A percentile compares a stretch with the other conserved stretches of the same genome.
phyloP scores from a whole-genome alignment of 2,113 vertebrate genomes.

The Labeo catla region DNA sequence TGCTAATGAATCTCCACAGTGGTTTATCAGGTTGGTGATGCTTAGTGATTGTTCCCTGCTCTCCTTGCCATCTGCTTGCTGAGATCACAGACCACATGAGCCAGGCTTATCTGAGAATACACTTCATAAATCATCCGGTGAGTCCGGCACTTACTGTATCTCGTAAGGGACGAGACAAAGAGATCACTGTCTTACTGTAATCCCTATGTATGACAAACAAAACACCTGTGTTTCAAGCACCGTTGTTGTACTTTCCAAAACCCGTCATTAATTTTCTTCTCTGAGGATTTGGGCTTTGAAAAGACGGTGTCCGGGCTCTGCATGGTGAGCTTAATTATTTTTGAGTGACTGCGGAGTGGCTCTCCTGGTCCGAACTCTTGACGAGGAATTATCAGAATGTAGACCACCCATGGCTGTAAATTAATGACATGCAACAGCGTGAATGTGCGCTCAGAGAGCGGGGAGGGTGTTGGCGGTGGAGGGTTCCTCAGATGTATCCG shows the following conservation, averaged over 20 bases:
- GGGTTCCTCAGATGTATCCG: constrained; percentile 60
- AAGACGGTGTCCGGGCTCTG: constrained; percentile 68
- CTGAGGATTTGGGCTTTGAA: constrained; percentile 69
- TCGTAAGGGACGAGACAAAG: constrained; percentile 8
- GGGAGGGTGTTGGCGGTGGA: constrained; percentile 20
- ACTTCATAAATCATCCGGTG: constrained; percentile 39
- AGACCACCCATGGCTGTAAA: constrained; percentile 69
- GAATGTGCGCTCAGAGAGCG: constrained; percentile 9
- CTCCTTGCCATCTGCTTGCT: constrained; percentile 43
- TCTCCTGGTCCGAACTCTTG: constrained; percentile 67
- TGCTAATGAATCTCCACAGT: constrained; percentile 41
- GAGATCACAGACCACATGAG: constrained; percentile 34
- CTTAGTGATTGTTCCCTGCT: constrained; percentile 30
- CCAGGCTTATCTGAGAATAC: constrained; percentile 46
- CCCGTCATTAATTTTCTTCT: constrained; percentile 30
- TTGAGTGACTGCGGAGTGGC: constrained; percentile 76
- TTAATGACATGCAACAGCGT: constrained; percentile 72
- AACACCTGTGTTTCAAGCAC: background rate
- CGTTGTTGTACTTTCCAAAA: constrained; percentile 16
- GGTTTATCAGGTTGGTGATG: constrained; percentile 45
- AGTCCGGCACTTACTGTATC: constrained; percentile 11
- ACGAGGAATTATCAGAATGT: constrained; percentile 69
- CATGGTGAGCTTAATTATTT: constrained; percentile 73
- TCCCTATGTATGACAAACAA: constrained; percentile 8
- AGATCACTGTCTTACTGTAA: constrained; percentile 14